Base-by-base conservation (phyloP, 2,888 invertebrate species). In the Meteorus colon region DNA sequence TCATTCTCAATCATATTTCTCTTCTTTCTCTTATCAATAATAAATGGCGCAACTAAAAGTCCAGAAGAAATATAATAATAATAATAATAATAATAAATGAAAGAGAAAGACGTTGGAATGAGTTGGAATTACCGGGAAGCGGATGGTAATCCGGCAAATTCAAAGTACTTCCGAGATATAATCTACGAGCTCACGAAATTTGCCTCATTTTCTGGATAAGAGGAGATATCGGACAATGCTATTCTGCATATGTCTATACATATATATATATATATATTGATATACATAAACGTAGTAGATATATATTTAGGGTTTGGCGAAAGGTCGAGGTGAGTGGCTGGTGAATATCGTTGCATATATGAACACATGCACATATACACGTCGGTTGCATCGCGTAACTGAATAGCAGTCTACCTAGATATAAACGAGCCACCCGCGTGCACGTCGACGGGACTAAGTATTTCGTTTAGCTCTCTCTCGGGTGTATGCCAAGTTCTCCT, bases 401-500 rank as follows among this genome's bases (percentile, higher is more conserved):
- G 55, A 69, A 34, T 55, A 55, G 19, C 14, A 55, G 24, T 45
- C 37, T 51, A n/a, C 34, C 16, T 16, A 31, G 74, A 45, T 63
- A 37, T 65, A 51, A 19, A 27, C 69, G 27, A 75, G 74, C 34
- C 65, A 63, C 45, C 31, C 37, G 31, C 34, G 66, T 29, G 37
- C 66, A 41, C 66, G 65, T 48, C 62, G 48, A 45, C 63, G 66
- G 59, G 71, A 75, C 55, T 55, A 19, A 55, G 55, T 75, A 75
- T 75, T 75, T 71, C 71, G 48, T 67, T 74, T 69, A 68, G 63
- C 19, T 66, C 70, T 68, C 51, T 60, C 73, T 75, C 75, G 41
- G 67, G 73, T 79, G 19, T 55, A 76, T 74, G 75, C 78, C 75
- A 77, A 76, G 73, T 78, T 79, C 70, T 59, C 81, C 81, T 77